A percentile compares a stretch with the other conserved stretches of the same genome.
Conservation (phyloP, 2,888 invertebrate species). For the Tortrix viridana region DNA sequence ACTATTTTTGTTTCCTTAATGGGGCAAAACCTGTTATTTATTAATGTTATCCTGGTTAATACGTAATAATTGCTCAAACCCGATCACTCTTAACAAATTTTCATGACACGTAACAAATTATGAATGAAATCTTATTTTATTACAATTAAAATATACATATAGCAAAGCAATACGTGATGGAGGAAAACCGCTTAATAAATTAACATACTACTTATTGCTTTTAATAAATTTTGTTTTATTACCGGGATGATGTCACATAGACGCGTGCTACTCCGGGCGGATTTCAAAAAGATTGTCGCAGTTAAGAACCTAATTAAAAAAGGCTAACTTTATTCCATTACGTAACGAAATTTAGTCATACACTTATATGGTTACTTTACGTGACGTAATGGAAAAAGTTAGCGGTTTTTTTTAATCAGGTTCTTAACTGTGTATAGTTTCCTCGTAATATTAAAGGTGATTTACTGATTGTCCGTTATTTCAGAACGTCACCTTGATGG, state of each 20-base stretch:
- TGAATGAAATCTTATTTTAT: slow-evolving; percentile 10
- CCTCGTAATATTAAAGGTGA: no score
- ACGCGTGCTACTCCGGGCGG: slow-evolving; percentile 7
- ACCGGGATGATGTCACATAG: slow-evolving; percentile 17
- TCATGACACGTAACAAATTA: neutral
- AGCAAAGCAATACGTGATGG: slow-evolving; percentile 24
- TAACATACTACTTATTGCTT: slow-evolving; percentile 42
- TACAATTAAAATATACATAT: slow-evolving; percentile 16
- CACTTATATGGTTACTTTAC: no score
- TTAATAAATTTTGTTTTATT: slow-evolving; percentile 37
- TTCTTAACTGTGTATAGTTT: no score
- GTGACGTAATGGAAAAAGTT: no score
- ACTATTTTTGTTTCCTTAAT: neutral
- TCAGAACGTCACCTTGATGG: no score
- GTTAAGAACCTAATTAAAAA: no score
- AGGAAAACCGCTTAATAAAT: slow-evolving; percentile 59
- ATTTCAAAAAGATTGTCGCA: no score
- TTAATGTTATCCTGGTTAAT: neutral
- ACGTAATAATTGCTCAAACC: neutral
- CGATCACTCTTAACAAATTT: neutral
- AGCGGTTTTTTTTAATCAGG: no score
- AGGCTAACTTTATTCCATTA: no score
- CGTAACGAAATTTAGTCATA: no score
- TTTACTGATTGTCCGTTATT: no score
- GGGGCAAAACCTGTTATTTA: slow-evolving; percentile 7